Evolutionary conservation across 64 coral and sea anemone species (phyloP).

Genomic region (Trachythela sp.): DNA sequence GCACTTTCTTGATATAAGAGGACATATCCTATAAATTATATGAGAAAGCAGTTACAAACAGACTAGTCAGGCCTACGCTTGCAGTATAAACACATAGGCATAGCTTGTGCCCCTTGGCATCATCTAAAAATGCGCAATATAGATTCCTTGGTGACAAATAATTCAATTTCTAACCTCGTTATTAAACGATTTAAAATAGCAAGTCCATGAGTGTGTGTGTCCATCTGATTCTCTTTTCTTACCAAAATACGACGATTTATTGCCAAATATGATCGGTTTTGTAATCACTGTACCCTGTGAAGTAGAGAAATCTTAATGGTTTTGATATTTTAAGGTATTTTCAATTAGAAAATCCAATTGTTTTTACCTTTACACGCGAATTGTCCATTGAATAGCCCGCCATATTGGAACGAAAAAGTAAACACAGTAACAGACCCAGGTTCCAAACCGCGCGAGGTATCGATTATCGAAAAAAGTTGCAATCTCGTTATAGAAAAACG

Average conservation of each 20-base stretch:
- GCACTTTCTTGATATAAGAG: constrained; percentile 98
- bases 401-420: constrained; percentile 8
- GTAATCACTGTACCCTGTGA: constrained; percentile 7
- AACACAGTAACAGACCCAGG: not conserved
- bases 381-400: not conserved
- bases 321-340: not conserved
- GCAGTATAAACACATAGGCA: too few species aligned
- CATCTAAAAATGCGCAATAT: too few species aligned
- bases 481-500: too few species aligned
- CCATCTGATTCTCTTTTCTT: constrained; percentile 98
- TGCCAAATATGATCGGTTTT: constrained; percentile 95
- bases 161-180: constrained; percentile 65
- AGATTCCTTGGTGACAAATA: too few species aligned
- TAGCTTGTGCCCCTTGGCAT: too few species aligned
- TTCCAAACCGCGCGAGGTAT: not conserved
- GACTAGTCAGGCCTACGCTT: too few species aligned
- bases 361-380: not conserved
- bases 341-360: not conserved
- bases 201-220: constrained; percentile 93
- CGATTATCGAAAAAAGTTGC: too few species aligned
- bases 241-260: constrained; percentile 95
- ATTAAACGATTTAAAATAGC: constrained; percentile 83
- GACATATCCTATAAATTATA: constrained; percentile 70
- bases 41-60: not conserved
- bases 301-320: not conserved